phyloP scores from a whole-genome alignment of 1,140 invertebrate genomes.

The Sesamia nonagrioides region DNA sequence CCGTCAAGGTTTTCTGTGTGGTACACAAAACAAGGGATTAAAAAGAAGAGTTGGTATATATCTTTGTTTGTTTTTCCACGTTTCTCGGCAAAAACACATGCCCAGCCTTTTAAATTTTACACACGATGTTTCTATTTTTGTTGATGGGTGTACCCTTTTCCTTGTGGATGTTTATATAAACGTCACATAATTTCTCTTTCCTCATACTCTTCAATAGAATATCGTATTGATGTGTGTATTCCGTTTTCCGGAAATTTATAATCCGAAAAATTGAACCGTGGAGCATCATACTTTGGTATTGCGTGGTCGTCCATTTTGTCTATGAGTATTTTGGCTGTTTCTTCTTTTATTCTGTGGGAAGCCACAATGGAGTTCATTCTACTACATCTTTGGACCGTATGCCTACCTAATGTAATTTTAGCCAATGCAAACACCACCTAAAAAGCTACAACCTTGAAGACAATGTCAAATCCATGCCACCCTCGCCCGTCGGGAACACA shows the following conservation, averaged over 20 bases:
- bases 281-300: background rate
- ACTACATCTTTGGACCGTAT: background rate
- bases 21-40: constrained; percentile 42
- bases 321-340: background rate
- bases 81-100: constrained; percentile 25
- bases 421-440: background rate
- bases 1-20: constrained; percentile 24
- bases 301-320: background rate
- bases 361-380: background rate
- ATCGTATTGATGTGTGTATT: constrained; percentile 39
- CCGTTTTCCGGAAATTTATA: background rate
- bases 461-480: background rate
- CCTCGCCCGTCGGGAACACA: no score
- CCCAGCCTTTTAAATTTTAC: constrained; percentile 36
- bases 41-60: constrained; percentile 22
- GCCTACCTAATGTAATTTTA: background rate
- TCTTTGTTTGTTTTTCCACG: constrained; percentile 43
- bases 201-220: constrained; percentile 20
- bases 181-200: constrained; percentile 34
- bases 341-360: background rate
- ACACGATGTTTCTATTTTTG: constrained; percentile 41
- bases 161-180: constrained; percentile 24
- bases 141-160: constrained; percentile 30
- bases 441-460: background rate
- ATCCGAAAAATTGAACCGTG: background rate